phyloP scores from a whole-genome alignment of 2,888 invertebrate species.

The Tachystola acroxantha region DNA sequence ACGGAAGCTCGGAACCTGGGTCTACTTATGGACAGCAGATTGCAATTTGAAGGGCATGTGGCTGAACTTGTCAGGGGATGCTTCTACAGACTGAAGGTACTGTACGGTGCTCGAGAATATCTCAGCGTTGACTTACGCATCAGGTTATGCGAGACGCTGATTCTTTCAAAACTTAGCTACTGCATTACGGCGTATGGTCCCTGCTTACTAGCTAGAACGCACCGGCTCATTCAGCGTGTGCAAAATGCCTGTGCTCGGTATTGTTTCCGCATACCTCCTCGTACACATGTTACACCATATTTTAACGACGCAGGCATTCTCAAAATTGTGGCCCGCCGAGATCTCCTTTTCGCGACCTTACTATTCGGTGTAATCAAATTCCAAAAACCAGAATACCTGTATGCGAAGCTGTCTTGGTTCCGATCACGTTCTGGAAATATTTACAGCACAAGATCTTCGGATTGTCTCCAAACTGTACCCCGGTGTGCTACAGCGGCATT shows the following conservation, averaged over 20 bases:
- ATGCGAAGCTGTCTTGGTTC: not conserved
- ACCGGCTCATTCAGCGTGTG: not conserved
- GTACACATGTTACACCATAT: slow-evolving; percentile 1
- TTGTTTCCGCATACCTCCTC: not conserved
- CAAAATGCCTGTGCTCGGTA: not conserved
- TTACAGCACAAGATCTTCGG: not conserved
- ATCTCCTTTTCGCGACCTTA: no score
- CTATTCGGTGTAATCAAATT: not conserved
- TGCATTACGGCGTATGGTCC: not conserved
- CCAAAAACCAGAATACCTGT: not conserved
- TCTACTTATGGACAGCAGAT: not conserved
- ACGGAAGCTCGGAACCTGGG: not conserved
- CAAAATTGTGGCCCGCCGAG: no score
- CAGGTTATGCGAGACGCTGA: not conserved
- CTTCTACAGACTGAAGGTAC: slow-evolving; percentile 1
- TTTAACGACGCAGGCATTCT: not conserved
- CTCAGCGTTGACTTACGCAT: not conserved
- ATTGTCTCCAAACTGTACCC: not conserved
- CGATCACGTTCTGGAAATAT: no score
- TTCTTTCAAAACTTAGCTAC: not conserved
- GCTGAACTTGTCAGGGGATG: not conserved
- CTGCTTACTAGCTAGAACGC: not conserved
- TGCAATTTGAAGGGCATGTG: slow-evolving; percentile 1
- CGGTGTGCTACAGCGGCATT: not conserved
- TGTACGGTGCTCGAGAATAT: not conserved